phyloP scores from a whole-genome alignment of 2,888 invertebrate genomes.

The Limulus polyphemus region DNA sequence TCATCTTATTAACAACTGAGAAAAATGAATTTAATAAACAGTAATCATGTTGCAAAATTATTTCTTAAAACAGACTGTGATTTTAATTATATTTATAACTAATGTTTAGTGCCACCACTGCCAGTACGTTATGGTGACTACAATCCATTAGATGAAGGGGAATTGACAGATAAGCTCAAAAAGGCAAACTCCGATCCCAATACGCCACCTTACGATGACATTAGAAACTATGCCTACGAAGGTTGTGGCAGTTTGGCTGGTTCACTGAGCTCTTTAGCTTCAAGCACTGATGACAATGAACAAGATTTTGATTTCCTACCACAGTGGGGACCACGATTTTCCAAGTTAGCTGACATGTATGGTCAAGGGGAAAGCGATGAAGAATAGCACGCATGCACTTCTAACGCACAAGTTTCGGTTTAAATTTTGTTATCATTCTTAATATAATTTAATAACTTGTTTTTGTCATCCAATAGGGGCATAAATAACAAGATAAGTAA shows the following conservation, averaged over 20 bases:
- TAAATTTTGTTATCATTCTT: too few relatives aligned
- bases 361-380: slow-evolving; percentile 73
- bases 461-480: too few relatives aligned
- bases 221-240: slow-evolving; percentile 94
- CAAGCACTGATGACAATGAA: slow-evolving; percentile 82
- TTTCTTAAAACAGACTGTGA: too few relatives aligned
- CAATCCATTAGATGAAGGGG: slow-evolving; percentile 47
- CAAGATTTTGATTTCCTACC: slow-evolving; percentile 87
- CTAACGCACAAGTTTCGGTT: too few relatives aligned
- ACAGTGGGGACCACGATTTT: slow-evolving; percentile 90
- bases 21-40: too few relatives aligned
- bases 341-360: slow-evolving; percentile 85
- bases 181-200: slow-evolving; percentile 76
- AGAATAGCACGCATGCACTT: slow-evolving; percentile 37
- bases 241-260: slow-evolving; percentile 88
- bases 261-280: slow-evolving; percentile 80
- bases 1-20: too few relatives aligned
- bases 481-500: too few relatives aligned
- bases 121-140: too few relatives aligned
- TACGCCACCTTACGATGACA: slow-evolving; percentile 84
- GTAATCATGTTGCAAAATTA: too few relatives aligned
- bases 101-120: too few relatives aligned
- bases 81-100: too few relatives aligned
- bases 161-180: slow-evolving; percentile 77
- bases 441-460: too few relatives aligned